Evolutionary conservation across 2,888 invertebrate genomes (phyloP).

Genomic region (Crioceris asparagi): DNA sequence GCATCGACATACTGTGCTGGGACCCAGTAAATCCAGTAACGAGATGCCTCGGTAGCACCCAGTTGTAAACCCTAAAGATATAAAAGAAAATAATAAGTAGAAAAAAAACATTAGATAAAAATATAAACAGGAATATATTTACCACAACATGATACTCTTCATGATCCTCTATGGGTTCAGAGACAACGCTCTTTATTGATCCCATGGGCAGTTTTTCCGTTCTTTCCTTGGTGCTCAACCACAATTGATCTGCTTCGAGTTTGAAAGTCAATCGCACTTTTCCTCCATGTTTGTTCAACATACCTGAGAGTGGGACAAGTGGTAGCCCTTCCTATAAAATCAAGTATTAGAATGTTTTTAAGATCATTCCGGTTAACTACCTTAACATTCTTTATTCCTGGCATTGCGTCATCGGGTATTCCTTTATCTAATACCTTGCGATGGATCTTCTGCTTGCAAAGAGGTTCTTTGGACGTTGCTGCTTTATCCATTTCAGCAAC

Average conservation of each 20-base stretch:
- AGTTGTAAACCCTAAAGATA: constrained; percentile 58
- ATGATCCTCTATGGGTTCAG: constrained; percentile 78
- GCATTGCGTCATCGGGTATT: constrained; percentile 80
- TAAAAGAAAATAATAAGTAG: constrained; percentile 3
- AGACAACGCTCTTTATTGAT: constrained; percentile 70
- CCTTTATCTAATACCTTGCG: constrained; percentile 83
- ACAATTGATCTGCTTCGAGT: constrained; percentile 78
- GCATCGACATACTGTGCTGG: constrained; percentile 84
- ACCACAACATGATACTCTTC: constrained; percentile 90
- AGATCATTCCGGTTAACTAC: no score
- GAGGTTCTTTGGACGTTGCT: constrained; percentile 53
- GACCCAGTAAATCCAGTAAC: constrained; percentile 93
- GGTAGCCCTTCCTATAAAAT: constrained; percentile 64
- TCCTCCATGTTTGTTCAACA: constrained; percentile 82
- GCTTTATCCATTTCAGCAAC: constrained; percentile 54
- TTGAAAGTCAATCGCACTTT: constrained; percentile 88
- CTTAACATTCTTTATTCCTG: constrained; percentile 70
- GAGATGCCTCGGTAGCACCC: constrained; percentile 82
- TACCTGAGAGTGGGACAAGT: constrained; percentile 70
- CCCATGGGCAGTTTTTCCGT: constrained; percentile 87
- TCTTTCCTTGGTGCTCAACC: constrained; percentile 87
- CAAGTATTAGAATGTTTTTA: constrained; percentile 1
- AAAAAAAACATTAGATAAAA: not conserved
- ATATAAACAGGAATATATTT: constrained; percentile 18
- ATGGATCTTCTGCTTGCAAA: constrained; percentile 68